A percentile compares a stretch with the other conserved stretches of the same genome.
These are phyloP conservation scores for Clarias macrocephalus DNA, from an alignment of 2,113 vertebrate species.

Conservation along the genomic window DNA sequence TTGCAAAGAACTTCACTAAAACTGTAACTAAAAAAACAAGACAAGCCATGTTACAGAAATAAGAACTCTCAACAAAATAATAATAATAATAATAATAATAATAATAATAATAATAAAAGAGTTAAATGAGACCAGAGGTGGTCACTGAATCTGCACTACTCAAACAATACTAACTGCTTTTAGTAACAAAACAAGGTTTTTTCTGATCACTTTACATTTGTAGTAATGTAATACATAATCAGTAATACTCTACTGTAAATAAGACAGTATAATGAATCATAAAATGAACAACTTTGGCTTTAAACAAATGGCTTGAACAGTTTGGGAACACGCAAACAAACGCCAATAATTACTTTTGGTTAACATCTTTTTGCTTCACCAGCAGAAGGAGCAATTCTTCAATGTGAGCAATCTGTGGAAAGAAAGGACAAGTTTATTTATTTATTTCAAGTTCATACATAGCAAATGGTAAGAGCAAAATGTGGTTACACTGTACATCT, in stretches of 20 bases:
- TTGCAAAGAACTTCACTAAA: conserved; percentile 26
- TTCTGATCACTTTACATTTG: conserved; percentile 3
- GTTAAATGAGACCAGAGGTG: not conserved
- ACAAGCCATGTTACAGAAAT: not conserved
- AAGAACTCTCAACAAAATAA: not conserved
- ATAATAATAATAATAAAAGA: not conserved
- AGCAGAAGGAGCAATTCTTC: conserved; percentile 65
- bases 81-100: not conserved
- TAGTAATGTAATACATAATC: conserved; percentile 18
- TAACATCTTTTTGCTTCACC: conserved; percentile 49
- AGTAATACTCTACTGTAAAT: conserved; percentile 1
- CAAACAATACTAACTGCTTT: not conserved
- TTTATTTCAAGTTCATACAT: not conserved
- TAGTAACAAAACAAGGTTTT: conserved; percentile 15
- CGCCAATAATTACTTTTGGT: conserved; percentile 37
- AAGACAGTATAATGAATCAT: conserved; percentile 3
- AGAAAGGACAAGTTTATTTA: not conserved
- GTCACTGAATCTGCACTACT: not conserved
- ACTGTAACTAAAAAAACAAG: conserved; percentile 21
- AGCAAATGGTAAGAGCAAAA: no score
- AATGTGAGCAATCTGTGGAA: conserved; percentile 65
- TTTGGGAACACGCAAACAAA: not conserved
- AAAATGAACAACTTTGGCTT: not conserved
- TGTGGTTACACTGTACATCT: not conserved
- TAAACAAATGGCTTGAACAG: conserved; percentile 14